Conservation (phyloP, 64 coral and sea anemone genomes). For the Montipora cactus region DNA sequence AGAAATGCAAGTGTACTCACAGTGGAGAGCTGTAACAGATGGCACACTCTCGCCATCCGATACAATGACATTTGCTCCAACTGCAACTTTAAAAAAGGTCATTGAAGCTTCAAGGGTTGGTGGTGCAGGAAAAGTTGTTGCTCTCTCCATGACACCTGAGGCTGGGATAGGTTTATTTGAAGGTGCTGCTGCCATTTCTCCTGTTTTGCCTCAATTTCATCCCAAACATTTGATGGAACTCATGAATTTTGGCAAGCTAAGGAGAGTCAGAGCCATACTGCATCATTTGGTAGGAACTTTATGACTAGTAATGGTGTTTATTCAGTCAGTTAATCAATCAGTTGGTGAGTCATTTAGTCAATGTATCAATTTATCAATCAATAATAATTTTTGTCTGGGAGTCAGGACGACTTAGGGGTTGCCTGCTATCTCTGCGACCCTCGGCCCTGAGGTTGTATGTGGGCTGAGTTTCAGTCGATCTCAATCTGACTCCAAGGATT, state of each 20-base stretch:
- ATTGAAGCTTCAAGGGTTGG: conserved; percentile 59
- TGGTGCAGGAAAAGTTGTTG: conserved; percentile 73
- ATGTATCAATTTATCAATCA: too few relatives aligned
- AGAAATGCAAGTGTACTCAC: conserved; percentile 89
- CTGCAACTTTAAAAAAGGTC: conserved; percentile 70
- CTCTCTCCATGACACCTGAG: conserved; percentile 70
- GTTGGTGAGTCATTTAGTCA: too few relatives aligned
- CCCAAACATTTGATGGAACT: conserved; percentile 98
- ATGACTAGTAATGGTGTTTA: too few relatives aligned
- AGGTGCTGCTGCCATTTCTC: conserved; percentile 77
- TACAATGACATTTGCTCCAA: conserved; percentile 69
- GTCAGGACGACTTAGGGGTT: too few relatives aligned
- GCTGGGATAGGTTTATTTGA: conserved; percentile 90
- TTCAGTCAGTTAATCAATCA: too few relatives aligned
- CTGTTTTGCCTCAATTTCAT: conserved; percentile 93
- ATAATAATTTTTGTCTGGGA: too few relatives aligned
- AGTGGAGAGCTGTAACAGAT: conserved; percentile 64
- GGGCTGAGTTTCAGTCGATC: too few relatives aligned
- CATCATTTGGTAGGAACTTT: conserved; percentile 84
- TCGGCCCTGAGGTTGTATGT: too few relatives aligned
- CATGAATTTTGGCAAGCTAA: conserved; percentile 98
- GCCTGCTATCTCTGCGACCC: too few relatives aligned
- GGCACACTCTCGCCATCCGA: conserved; percentile 73
- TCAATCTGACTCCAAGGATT: too few relatives aligned
- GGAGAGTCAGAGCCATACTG: conserved; percentile 91